These are phyloP conservation scores for Alviniconcha strummeri DNA, from an alignment of 2,888 invertebrate genomes.

Conservation along the genomic window DNA sequence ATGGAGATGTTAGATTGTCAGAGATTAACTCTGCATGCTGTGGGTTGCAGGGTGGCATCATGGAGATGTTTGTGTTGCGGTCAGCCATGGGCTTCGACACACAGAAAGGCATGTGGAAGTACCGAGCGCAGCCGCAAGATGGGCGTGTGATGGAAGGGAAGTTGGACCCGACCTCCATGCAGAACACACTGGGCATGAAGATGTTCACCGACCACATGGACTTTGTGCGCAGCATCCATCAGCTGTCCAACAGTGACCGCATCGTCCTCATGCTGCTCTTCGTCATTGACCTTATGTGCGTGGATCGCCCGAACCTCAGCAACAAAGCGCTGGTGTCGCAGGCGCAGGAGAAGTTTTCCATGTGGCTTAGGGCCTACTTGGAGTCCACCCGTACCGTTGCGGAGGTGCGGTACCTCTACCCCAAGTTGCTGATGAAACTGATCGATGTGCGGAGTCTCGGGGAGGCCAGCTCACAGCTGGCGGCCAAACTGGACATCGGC, in stretches of 20 bases:
- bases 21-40: background rate
- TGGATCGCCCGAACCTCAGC: slow-evolving; percentile 70
- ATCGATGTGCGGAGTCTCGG: slow-evolving; percentile 72
- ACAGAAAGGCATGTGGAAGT: slow-evolving; percentile 54
- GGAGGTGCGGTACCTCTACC: slow-evolving; percentile 81
- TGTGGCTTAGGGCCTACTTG: slow-evolving; percentile 88
- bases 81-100: slow-evolving; percentile 74
- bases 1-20: background rate
- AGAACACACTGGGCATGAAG: slow-evolving; percentile 57
- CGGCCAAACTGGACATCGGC: slow-evolving; percentile 57
- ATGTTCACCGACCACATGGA: slow-evolving; percentile 73
- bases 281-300: slow-evolving; percentile 73
- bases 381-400: slow-evolving; percentile 83
- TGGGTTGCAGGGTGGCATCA: slow-evolving; percentile 67
- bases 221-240: slow-evolving; percentile 72
- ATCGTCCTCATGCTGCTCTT: slow-evolving; percentile 72
- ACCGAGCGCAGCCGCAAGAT: slow-evolving; percentile 40
- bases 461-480: slow-evolving; percentile 62
- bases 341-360: slow-evolving; percentile 80
- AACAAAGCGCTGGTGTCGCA: slow-evolving; percentile 64
- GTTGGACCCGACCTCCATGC: slow-evolving; percentile 54
- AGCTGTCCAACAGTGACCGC: slow-evolving; percentile 72
- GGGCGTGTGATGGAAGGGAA: slow-evolving; percentile 36
- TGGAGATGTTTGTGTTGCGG: slow-evolving; percentile 74
- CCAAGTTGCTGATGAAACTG: slow-evolving; percentile 73